phyloP scores from a whole-genome alignment of 1,140 invertebrate species.

The Drosophila virilis region DNA sequence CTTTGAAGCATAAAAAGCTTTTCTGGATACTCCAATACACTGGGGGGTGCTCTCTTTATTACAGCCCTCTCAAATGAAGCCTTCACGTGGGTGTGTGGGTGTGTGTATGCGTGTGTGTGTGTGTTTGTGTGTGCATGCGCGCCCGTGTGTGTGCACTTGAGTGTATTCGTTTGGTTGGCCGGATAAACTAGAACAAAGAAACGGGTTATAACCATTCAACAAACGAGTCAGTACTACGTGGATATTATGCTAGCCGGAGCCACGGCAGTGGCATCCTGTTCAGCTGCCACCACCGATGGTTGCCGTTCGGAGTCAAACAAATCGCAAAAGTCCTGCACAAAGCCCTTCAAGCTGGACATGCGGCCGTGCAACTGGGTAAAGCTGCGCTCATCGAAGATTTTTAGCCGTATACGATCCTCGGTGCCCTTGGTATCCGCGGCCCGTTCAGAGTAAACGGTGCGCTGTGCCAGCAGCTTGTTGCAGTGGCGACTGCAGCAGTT shows the following conservation, averaged over 20 bases:
- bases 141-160: not conserved
- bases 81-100: conserved; percentile 14
- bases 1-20: conserved; percentile 81
- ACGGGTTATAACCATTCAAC: conserved; percentile 16
- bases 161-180: not conserved
- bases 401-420: conserved; percentile 29
- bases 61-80: conserved; percentile 35
- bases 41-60: conserved; percentile 66
- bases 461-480: conserved; percentile 22
- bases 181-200: conserved; percentile 32
- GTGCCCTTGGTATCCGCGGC: conserved; percentile 22
- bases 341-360: conserved; percentile 15
- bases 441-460: conserved; percentile 24
- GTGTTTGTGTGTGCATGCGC: not conserved
- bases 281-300: not conserved
- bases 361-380: conserved; percentile 29
- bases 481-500: conserved; percentile 21
- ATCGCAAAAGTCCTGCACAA: conserved; percentile 26
- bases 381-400: conserved; percentile 46
- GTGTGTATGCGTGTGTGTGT: not conserved
- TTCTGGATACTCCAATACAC: conserved; percentile 75
- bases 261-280: not conserved
- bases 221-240: not conserved
- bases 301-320: conserved; percentile 30
- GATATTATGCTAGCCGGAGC: not conserved